Evolutionary conservation across 2,888 invertebrate species (phyloP).

Genomic region (Leptinotarsa rubiginosa): DNA sequence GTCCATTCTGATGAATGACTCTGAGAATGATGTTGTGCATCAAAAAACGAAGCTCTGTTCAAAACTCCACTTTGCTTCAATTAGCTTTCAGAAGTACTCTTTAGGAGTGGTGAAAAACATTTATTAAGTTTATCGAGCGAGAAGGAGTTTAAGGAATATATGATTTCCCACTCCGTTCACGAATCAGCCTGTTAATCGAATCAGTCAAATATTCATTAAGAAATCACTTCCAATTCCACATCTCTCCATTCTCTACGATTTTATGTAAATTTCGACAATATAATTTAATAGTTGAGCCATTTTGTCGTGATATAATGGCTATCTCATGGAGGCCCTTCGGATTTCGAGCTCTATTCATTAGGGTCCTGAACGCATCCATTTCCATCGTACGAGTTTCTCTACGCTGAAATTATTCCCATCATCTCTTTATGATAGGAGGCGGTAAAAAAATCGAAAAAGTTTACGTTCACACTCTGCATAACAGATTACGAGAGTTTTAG

Average conservation of each 20-base stretch:
- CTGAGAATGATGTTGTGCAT: too few relatives aligned
- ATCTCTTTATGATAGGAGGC: conserved; percentile 16
- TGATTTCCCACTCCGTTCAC: too few relatives aligned
- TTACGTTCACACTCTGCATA: conserved; percentile 16
- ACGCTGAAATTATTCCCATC: conserved; percentile 4
- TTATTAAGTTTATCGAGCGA: too few relatives aligned
- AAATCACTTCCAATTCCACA: background rate
- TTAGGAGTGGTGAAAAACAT: too few relatives aligned
- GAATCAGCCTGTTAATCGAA: too few relatives aligned
- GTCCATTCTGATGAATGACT: too few relatives aligned
- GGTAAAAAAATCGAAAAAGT: conserved; percentile 6
- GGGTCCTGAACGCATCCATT: background rate
- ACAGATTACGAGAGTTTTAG: conserved; percentile 10
- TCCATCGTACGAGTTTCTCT: background rate
- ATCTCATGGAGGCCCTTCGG: background rate
- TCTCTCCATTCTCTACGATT: background rate
- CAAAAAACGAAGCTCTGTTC: too few relatives aligned
- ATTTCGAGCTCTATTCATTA: conserved; percentile 13
- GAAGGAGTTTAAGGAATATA: too few relatives aligned
- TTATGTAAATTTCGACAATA: conserved; percentile 4
- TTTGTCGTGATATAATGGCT: conserved; percentile 15
- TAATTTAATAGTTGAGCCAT: conserved; percentile 1
- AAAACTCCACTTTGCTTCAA: too few relatives aligned
- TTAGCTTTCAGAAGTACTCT: too few relatives aligned
- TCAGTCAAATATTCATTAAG: background rate